phyloP scores from a whole-genome alignment of 2,888 invertebrate genomes.

The Agrotis segetum region DNA sequence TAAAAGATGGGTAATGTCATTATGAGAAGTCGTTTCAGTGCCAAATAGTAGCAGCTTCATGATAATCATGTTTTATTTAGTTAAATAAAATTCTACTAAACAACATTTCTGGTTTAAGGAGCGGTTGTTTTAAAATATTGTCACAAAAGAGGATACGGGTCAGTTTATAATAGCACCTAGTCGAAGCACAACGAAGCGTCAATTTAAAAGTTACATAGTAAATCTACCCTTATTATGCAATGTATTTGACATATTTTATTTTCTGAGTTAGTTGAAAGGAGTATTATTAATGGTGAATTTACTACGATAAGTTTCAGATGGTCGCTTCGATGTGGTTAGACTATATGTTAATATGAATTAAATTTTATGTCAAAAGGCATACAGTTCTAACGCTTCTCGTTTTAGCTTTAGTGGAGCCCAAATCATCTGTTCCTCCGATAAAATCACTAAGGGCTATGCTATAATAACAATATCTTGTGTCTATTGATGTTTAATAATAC shows the following conservation, averaged over 20 bases:
- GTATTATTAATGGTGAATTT: too few relatives aligned
- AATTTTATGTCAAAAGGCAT: not conserved
- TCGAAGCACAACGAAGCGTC: too few relatives aligned
- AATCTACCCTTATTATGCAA: too few relatives aligned
- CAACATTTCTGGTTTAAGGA: not conserved
- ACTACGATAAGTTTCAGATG: too few relatives aligned
- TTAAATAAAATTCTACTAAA: not conserved
- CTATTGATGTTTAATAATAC: not conserved
- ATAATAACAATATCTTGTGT: not conserved
- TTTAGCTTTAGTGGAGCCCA: not conserved
- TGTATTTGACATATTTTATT: too few relatives aligned
- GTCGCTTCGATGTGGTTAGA: too few relatives aligned
- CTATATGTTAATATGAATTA: too few relatives aligned
- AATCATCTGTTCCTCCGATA: not conserved
- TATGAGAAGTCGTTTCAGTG: constrained; percentile 73
- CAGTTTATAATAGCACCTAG: too few relatives aligned
- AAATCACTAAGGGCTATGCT: not conserved
- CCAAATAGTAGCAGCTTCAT: constrained; percentile 69
- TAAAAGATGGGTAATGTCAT: constrained; percentile 73
- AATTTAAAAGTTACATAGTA: too few relatives aligned
- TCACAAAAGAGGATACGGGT: not conserved
- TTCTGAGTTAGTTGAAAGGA: too few relatives aligned
- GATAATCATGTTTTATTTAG: constrained; percentile 8
- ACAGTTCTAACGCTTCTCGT: not conserved
- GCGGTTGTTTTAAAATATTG: constrained; percentile 7